Conservation (phyloP, 2,797 vertebrate genomes). For the Smutsia temminckii region DNA sequence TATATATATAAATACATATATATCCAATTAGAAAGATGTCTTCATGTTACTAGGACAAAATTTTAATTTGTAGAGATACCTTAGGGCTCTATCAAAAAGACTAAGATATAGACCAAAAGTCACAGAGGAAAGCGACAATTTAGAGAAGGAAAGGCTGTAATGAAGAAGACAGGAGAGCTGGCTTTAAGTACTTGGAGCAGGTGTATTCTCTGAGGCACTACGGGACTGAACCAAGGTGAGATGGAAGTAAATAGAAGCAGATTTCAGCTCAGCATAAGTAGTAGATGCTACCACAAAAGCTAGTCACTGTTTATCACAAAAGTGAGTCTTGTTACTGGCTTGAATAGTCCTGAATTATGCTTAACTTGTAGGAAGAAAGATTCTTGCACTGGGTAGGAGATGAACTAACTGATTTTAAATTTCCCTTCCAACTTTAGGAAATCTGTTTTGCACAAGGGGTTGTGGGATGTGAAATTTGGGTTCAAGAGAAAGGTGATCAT, state of each 20-base stretch:
- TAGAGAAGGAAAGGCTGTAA: background rate
- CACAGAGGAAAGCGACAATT: background rate
- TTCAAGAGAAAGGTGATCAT: background rate
- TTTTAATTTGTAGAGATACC: conserved; percentile 4
- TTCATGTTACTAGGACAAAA: background rate
- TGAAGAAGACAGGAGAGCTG: background rate
- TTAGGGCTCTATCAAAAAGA: background rate
- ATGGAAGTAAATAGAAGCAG: background rate
- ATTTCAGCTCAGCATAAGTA: background rate
- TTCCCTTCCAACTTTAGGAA: background rate
- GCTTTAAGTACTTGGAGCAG: background rate
- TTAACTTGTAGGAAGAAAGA: background rate
- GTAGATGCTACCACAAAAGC: background rate
- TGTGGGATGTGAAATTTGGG: background rate
- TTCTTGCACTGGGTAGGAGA: background rate
- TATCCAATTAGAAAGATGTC: background rate
- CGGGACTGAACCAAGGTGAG: background rate
- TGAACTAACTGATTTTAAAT: background rate
- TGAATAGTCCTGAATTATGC: background rate
- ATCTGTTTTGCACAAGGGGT: background rate
- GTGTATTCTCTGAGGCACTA: background rate
- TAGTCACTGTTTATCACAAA: background rate
- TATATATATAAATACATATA: background rate
- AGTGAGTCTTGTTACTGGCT: background rate
- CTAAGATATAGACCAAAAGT: background rate